phyloP scores from a whole-genome alignment of 2,888 invertebrate genomes.

The Lepidocyrtoides sp. region DNA sequence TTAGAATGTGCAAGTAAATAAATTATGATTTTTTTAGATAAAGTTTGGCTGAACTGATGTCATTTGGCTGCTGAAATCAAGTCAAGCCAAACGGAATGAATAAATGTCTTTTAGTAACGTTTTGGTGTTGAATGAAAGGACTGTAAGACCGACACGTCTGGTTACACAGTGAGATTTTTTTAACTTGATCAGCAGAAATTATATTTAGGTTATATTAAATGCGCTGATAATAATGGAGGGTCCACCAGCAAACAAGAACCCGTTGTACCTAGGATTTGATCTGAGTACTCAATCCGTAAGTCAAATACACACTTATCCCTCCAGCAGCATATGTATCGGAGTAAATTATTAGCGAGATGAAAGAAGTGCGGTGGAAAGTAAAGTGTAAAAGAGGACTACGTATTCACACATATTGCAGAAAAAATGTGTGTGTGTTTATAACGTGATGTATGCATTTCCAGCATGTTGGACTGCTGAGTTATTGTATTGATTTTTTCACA shows the following conservation, averaged over 20 bases:
- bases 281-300: slow-evolving; percentile 95
- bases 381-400: no score
- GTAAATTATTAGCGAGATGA: no score
- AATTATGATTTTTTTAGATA: background rate
- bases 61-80: background rate
- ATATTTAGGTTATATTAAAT: background rate
- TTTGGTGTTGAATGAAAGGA: background rate
- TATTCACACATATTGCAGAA: no score
- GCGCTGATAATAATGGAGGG: slow-evolving; percentile 55
- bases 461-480: no score
- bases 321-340: no score
- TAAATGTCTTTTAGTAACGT: slow-evolving; percentile 1
- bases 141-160: background rate
- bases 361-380: no score
- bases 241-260: slow-evolving; percentile 39
- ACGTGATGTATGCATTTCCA: no score
- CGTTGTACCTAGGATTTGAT: slow-evolving; percentile 93
- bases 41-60: background rate
- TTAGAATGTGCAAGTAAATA: background rate
- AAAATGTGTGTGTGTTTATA: no score
- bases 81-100: background rate
- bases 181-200: background rate
- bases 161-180: background rate
- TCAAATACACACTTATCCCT: slow-evolving; percentile 73
- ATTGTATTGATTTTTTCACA: slow-evolving; percentile 32